Base-by-base conservation (phyloP, 2,113 vertebrate genomes). In the Nerophis ophidion region DNA sequence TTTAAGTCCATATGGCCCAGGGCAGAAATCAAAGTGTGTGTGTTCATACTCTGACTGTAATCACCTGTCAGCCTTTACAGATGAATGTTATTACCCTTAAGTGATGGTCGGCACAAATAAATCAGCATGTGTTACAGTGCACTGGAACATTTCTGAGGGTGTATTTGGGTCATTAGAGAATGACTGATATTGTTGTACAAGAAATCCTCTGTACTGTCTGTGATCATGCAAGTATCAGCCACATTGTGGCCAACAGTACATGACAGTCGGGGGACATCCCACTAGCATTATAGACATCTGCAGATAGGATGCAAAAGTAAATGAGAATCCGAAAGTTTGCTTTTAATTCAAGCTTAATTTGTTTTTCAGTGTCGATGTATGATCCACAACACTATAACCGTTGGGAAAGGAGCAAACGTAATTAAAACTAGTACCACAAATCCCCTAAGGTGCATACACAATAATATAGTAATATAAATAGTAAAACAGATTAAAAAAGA, bases 271-370 rank as follows among this genome's bases (percentile, higher is more conserved):
- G 58, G 79, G 82, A 84, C 45, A 26, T 80, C 82, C 81, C 79
- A 66, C 75, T 52, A 75, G 75, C 77, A 75, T 84, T 72, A 79
- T 77, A 77, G 82, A 83, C 61, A 77, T 79, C 81, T 77, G 74
- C 80, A 75, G 42, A 6, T 62, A 75, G 74, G 71, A 82, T 36
- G 60, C 61, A 54, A 77, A 70, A 76, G 70, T 72, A 76, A 75
- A 73, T 74, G 74, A 78, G 71, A 73, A 81, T 60, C 35, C 8
- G 6, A 54, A 61, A 71, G 80, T 79, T 66, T 63, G 68, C 74
- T 76, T 80, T 86, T 86, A 84, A 86, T 85, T 86, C 84, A 81
- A 84, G 68, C 17, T 35, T 69, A 75, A 81, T 75, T 86, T 83
- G 79, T 82, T 26, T n/a, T n/a, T n/a, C 81, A 79, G 66, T 4